A percentile compares a stretch with the other conserved stretches of the same genome.
Conservation (phyloP, 2,888 invertebrate genomes). For the Cacoxenus indagator region DNA sequence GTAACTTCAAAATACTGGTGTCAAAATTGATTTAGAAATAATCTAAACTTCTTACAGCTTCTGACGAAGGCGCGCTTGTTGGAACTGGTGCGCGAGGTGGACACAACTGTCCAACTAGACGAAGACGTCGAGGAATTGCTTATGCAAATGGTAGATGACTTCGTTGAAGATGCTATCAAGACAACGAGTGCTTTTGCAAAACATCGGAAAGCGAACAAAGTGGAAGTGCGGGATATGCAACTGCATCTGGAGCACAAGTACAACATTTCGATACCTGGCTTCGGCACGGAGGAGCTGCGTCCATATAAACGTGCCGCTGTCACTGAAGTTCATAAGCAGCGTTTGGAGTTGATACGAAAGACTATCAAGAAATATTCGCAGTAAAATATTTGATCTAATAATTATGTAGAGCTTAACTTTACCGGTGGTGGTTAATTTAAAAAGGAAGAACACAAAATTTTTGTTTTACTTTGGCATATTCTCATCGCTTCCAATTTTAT, state of each 20-base stretch:
- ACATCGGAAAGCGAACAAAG: constrained; percentile 88
- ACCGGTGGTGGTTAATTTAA: too few species aligned
- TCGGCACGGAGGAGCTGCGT: constrained; percentile 92
- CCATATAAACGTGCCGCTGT: constrained; percentile 92
- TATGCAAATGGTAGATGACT: constrained; percentile 93
- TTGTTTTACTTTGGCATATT: too few species aligned
- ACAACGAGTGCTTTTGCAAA: constrained; percentile 92
- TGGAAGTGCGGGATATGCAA: constrained; percentile 95
- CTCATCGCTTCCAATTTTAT: background rate
- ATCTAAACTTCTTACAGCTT: constrained; percentile 72
- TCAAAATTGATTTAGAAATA: background rate
- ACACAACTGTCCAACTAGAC: constrained; percentile 94
- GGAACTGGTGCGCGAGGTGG: constrained; percentile 94
- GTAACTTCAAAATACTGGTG: constrained; percentile 14
- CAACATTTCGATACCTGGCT: constrained; percentile 98
- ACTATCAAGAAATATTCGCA: constrained; percentile 84
- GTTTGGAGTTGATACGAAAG: constrained; percentile 90
- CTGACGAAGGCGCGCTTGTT: constrained; percentile 88
- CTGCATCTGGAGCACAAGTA: constrained; percentile 92
- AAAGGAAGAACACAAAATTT: too few species aligned
- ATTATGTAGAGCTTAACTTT: background rate
- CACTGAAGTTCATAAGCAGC: constrained; percentile 95
- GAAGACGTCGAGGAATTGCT: constrained; percentile 97
- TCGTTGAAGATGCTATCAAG: constrained; percentile 91
- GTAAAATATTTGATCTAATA: background rate